Evolutionary conservation across 2,113 vertebrate species (phyloP), one percentile per base, ranked within the genome.

Genomic region (Ptyas mucosa): DNA sequence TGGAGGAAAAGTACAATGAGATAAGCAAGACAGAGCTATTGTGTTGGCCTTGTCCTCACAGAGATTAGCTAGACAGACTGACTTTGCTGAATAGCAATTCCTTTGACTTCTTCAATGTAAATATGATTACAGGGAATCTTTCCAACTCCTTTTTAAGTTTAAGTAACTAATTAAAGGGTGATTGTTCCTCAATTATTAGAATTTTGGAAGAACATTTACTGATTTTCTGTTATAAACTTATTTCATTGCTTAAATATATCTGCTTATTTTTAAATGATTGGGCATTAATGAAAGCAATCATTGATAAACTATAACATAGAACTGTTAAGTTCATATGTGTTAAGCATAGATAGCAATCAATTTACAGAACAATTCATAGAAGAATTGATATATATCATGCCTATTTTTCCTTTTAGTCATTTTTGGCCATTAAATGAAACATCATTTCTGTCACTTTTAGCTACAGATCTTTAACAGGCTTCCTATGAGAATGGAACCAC

Each of bases 1-100:
- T 12, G 93, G 93, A 96, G 95, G 95, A 95, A 96, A 96, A 94
- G 85, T 86, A 92, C 96, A 95, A 89, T 53, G 94, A 96, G 96
- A 95, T 94, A 95, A 96, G 95, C 90, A 93, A 4, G 11, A 54
- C 0, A 1, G 94, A 93, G 93, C 88, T 93, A 86, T 94, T 95
- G 92, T 94, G 94, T 94, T 96, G 3, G 2, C 55, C 18, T 0
- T 29, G 95, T 94, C 95, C 95, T 95, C 93, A 94, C 0, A 8
- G 95, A 0, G 92, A 95, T 92, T 81, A 95, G 95, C 95, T 95
- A 89, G 91, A 94, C 96, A 95, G 52, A 55, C 5, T 87, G 94
- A 88, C 18, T 6, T 91, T 29, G 52, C 90, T 93, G 90, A 52
- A 85, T 10, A 90, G 93, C 94, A 92, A 91, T 92, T 93, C 64